A percentile compares a stretch with the other conserved stretches of the same genome.
These are phyloP conservation scores for Andrena cerasifolii DNA, from an alignment of 1,140 invertebrate genomes.

Conservation along the genomic window DNA sequence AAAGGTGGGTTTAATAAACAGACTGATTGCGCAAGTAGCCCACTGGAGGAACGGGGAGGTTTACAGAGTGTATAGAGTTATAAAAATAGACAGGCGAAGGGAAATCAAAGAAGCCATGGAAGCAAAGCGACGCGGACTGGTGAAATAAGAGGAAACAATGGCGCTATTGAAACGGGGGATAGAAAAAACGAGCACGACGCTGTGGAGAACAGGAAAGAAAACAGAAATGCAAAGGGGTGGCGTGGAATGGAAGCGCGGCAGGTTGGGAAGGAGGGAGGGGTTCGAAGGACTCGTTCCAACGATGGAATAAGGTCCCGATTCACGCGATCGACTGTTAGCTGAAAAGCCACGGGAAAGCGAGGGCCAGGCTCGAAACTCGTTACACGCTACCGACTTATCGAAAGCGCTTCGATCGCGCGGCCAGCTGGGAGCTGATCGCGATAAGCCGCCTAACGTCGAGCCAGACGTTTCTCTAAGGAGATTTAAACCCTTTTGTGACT, in stretches of 20 bases:
- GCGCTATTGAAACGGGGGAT: not conserved
- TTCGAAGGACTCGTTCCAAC: not conserved
- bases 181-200: not conserved
- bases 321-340: conserved; percentile 10
- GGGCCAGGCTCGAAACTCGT: conserved; percentile 23
- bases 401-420: not conserved
- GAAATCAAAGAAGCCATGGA: not conserved
- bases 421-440: conserved; percentile 3
- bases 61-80: not conserved
- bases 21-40: not conserved
- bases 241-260: not conserved
- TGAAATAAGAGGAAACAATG: not conserved
- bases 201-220: not conserved
- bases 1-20: not conserved
- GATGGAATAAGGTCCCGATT: too few species aligned
- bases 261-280: not conserved
- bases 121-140: not conserved
- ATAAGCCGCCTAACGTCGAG: not conserved
- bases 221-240: not conserved
- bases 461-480: conserved; percentile 10
- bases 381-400: conserved; percentile 15
- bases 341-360: too few species aligned
- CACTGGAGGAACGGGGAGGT: not conserved
- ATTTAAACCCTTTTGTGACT: conserved; percentile 11
- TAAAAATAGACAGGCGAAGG: not conserved